Evolutionary conservation across 2,113 vertebrate genomes (phyloP).

Genomic region (Pitta sordida): DNA sequence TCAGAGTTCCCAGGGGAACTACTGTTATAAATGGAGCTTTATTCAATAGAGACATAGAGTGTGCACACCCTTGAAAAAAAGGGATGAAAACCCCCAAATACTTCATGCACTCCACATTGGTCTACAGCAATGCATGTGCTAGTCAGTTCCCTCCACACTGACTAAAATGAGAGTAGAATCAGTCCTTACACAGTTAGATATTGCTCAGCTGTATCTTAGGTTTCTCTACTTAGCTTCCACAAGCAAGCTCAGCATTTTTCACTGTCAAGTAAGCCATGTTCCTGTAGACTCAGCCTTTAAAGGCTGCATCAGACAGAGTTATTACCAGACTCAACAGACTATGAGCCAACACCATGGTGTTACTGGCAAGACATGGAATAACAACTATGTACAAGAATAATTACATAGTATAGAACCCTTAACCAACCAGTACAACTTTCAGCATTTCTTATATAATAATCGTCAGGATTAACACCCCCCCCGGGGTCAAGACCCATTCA

Average conservation of each 20-base stretch:
- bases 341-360: background rate
- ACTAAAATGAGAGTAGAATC: background rate
- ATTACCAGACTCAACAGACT: background rate
- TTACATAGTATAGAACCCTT: background rate
- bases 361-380: background rate
- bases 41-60: background rate
- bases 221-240: background rate
- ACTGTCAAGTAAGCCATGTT: background rate
- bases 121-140: background rate
- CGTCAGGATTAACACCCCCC: background rate
- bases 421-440: background rate
- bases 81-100: background rate
- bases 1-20: background rate
- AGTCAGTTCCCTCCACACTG: background rate
- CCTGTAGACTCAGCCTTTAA: background rate
- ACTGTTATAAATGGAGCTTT: background rate
- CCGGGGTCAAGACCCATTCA: background rate
- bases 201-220: background rate
- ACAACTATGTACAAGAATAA: background rate
- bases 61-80: background rate
- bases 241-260: background rate
- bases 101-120: background rate
- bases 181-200: background rate
- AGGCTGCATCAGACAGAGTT: background rate
- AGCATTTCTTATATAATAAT: background rate